Conservation (phyloP, 1,140 invertebrate genomes). For the Atta cephalotes region DNA sequence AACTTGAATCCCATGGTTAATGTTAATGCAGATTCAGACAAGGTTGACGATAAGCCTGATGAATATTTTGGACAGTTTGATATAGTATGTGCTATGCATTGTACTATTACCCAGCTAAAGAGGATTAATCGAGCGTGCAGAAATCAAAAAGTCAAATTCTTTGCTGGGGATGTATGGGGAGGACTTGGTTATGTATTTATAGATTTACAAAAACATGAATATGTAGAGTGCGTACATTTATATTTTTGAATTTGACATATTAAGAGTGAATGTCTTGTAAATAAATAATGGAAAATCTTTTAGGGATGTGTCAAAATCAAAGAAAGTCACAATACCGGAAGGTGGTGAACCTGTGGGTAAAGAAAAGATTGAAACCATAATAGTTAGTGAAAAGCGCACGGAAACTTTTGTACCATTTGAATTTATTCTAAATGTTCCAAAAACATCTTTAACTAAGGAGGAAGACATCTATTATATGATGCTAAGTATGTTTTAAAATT, state of each 20-base stretch:
- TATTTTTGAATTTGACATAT: not conserved
- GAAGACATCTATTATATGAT: constrained; percentile 82
- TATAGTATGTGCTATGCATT: constrained; percentile 94
- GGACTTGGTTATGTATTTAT: constrained; percentile 96
- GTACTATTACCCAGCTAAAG: constrained; percentile 90
- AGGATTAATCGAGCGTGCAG: constrained; percentile 94
- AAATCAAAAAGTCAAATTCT: constrained; percentile 93
- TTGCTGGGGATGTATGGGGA: constrained; percentile 97
- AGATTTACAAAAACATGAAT: constrained; percentile 95
- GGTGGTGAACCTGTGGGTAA: constrained; percentile 77
- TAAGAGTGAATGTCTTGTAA: not conserved
- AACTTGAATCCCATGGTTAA: constrained; percentile 97
- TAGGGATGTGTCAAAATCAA: constrained; percentile 82
- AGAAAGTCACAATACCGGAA: constrained; percentile 77
- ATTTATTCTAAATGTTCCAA: constrained; percentile 89
- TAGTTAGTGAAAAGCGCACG: constrained; percentile 85
- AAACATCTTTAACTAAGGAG: constrained; percentile 75
- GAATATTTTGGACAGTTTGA: constrained; percentile 93
- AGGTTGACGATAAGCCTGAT: constrained; percentile 89
- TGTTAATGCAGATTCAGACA: constrained; percentile 90
- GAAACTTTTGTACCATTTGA: constrained; percentile 90
- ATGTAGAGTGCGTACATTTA: constrained; percentile 91
- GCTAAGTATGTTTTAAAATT: constrained; percentile 76
- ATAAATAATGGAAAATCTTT: constrained; percentile 38
- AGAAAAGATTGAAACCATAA: constrained; percentile 85